Evolutionary conservation across 2,888 invertebrate genomes (phyloP).

Genomic region (Pterobdella sp.): DNA sequence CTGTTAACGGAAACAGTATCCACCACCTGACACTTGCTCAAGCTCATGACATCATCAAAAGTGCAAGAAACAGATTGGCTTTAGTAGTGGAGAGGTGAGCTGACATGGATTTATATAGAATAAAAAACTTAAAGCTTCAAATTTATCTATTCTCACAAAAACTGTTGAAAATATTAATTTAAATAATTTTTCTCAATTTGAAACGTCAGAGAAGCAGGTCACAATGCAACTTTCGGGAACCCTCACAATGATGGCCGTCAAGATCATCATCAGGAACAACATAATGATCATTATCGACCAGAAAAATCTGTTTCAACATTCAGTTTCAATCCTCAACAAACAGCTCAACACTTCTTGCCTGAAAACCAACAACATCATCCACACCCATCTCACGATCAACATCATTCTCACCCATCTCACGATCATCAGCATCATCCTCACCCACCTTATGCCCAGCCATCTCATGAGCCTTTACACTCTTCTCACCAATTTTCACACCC

Average conservation of each 20-base stretch:
- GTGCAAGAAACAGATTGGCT: conserved; percentile 45
- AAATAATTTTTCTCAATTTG: too few relatives aligned
- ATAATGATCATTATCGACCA: too few relatives aligned
- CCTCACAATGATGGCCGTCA: not conserved
- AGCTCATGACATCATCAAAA: conserved; percentile 63
- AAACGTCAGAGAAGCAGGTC: too few relatives aligned
- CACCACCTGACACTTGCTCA: conserved; percentile 79
- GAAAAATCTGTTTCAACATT: too few relatives aligned
- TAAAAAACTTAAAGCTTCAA: too few relatives aligned
- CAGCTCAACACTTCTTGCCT: not conserved
- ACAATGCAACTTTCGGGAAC: too few relatives aligned
- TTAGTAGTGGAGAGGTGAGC: conserved; percentile 42
- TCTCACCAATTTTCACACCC: not conserved
- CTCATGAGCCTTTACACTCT: not conserved
- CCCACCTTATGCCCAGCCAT: not conserved
- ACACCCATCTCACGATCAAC: not conserved
- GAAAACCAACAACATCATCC: conserved; percentile 3
- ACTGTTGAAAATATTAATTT: too few relatives aligned
- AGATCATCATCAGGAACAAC: not conserved
- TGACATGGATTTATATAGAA: too few relatives aligned
- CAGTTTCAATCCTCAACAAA: conserved; percentile 7
- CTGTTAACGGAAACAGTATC: conserved; percentile 80
- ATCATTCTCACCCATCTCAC: not conserved
- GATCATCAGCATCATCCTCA: conserved; percentile 11
- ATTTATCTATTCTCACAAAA: too few relatives aligned